Base-by-base conservation (phyloP, 2,797 vertebrate species). In the Cebuella pygmaea region DNA sequence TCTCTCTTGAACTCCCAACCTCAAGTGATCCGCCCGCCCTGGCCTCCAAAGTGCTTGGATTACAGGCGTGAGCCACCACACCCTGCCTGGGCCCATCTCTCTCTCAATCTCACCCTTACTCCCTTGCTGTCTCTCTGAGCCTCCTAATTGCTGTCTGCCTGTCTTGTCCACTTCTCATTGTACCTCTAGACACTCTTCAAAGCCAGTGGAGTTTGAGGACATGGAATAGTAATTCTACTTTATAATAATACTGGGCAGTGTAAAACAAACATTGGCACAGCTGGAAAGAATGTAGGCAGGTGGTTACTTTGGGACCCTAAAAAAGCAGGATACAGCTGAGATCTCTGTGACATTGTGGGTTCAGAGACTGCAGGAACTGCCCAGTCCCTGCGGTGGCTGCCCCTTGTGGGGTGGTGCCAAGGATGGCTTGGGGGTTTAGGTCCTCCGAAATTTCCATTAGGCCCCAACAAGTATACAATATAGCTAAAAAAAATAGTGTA, bases 191-290 rank as follows among this genome's bases (percentile, higher is more conserved):
- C 1, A 3, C 39, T 96, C 88, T 70, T 48, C 10, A 10, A 90
- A 90, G 74, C 14, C 46, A 61, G 24, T 83, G 88, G 76, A 36
- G 11, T 67, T 44, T 57, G 81, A 96, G 83, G 88, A 83, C 36
- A 19, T 15, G 41, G 70, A 44, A 74, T 57, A 72, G 80, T 70
- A 70, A 44, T 82, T 95, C 82, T 79, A 57, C 36, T 91, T 97
- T 75, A n/a, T 50, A 24, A 55, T 92, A 24, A 44, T 55, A 15
- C 64, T 70, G 20, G 61, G 76, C 57, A 39, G 33, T 24, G 9
- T 87, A 78, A 92, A 94, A 82, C 52, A 93, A 93, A 92, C 67
- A 80, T 72, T 39, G 81, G 59, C 67, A 50, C 36, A 30, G 76
- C 36, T 41, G 52, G 41, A 26, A n/a, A 61, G 93, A 55, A 11